Conservation (phyloP, 2,797 vertebrate genomes). For the Peromyscus melanophrys region DNA sequence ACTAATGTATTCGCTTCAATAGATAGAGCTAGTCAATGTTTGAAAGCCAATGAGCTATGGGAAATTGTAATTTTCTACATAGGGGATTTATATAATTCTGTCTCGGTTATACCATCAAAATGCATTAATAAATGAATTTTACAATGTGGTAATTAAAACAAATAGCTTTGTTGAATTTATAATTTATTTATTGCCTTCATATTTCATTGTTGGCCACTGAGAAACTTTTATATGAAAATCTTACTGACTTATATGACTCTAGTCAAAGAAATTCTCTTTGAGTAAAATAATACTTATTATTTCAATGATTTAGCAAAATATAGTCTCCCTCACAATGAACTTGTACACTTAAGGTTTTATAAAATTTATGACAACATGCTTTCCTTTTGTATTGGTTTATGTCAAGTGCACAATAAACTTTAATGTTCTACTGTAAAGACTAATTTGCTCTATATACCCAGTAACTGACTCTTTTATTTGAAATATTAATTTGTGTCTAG, state of each 20-base stretch:
- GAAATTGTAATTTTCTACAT: not conserved
- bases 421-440: not conserved
- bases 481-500: not conserved
- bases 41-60: not conserved
- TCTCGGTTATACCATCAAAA: not conserved
- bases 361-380: not conserved
- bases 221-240: not conserved
- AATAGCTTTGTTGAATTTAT: not conserved
- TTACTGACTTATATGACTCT: not conserved
- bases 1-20: not conserved
- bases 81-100: not conserved
- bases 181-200: not conserved
- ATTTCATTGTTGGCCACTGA: not conserved
- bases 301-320: not conserved
- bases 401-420: not conserved
- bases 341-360: not conserved
- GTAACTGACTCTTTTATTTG: not conserved
- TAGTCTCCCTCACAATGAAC: not conserved
- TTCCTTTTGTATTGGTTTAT: not conserved
- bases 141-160: not conserved
- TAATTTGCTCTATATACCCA: not conserved
- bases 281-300: not conserved
- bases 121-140: not conserved
- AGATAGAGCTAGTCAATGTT: not conserved
- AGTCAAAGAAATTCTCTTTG: not conserved